A percentile compares a stretch with the other conserved stretches of the same genome.
Conservation (phyloP, 1,140 invertebrate species). For the Drosophila micromelanica region DNA sequence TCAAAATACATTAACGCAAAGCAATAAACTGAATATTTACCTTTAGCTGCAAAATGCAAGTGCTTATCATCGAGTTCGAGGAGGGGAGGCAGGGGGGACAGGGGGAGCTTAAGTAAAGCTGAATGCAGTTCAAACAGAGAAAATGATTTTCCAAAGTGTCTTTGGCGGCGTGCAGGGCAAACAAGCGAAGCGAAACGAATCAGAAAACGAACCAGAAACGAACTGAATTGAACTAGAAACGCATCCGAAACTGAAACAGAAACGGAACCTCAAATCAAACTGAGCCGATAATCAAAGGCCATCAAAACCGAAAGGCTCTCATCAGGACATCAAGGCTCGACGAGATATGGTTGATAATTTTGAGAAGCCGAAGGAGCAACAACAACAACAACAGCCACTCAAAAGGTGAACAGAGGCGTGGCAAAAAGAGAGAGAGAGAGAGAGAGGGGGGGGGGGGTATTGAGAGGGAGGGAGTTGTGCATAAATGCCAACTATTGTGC, state of each 20-base stretch:
- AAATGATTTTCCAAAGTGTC: conserved; percentile 9
- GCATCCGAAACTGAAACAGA: neutral
- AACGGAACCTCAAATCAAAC: neutral
- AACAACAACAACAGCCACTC: conserved; percentile 10
- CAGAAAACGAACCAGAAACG: neutral
- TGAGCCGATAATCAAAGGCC: neutral
- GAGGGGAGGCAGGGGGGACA: too few species aligned
- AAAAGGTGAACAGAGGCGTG: too few species aligned
- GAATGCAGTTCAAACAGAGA: conserved; percentile 6
- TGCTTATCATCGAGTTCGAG: conserved; percentile 21
- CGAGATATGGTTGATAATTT: neutral
- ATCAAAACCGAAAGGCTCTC: neutral
- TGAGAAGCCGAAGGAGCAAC: neutral
- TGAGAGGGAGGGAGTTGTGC: neutral
- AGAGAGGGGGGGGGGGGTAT: neutral
- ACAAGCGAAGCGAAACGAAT: neutral
- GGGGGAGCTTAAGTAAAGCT: neutral
- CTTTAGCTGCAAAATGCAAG: conserved; percentile 31
- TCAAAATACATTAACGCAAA: conserved; percentile 1
- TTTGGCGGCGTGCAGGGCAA: neutral
- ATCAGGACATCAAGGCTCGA: conserved; percentile 6
- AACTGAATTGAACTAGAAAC: neutral
- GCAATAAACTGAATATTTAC: conserved; percentile 42
- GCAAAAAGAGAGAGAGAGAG: too few species aligned
- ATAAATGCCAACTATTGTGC: conserved; percentile 59